Percentiles rank a stretch among this genome's conserved stretches.
phyloP scores from a whole-genome alignment of 37 sponge, comb jelly and placozoan species.

The Bolinopsis microptera region DNA sequence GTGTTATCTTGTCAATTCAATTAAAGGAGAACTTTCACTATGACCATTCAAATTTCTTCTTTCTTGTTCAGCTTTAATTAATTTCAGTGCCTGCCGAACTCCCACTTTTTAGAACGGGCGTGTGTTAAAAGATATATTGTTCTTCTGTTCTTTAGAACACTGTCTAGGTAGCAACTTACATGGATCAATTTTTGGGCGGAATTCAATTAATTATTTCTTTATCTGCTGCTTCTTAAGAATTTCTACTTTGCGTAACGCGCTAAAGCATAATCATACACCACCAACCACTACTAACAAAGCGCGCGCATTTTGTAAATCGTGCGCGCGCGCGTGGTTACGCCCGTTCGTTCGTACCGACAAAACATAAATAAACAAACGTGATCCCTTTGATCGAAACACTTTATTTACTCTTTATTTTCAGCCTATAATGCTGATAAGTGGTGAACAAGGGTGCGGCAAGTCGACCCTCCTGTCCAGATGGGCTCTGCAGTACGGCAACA shows the following conservation, averaged over 20 bases:
- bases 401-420: too few species aligned
- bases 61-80: too few species aligned
- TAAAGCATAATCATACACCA: neutral
- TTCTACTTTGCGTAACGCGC: conserved; percentile 20
- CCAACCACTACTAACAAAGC: neutral
- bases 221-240: neutral
- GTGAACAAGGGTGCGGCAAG: conserved; percentile 55
- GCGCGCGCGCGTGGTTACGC: conserved; percentile 23
- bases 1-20: too few species aligned
- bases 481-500: conserved; percentile 42
- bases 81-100: too few species aligned
- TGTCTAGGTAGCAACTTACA: too few species aligned
- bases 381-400: too few species aligned
- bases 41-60: too few species aligned
- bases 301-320: neutral
- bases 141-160: too few species aligned
- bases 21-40: too few species aligned
- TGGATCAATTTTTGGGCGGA: neutral
- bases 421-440: conserved; percentile 52
- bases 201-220: neutral
- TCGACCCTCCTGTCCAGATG: conserved; percentile 47
- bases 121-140: too few species aligned
- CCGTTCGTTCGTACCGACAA: neutral
- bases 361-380: too few species aligned
- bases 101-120: too few species aligned